Percentiles rank a stretch among this genome's conserved stretches.
Evolutionary conservation across 2,797 vertebrate genomes (phyloP).

Genomic region (Remorina albescens): DNA sequence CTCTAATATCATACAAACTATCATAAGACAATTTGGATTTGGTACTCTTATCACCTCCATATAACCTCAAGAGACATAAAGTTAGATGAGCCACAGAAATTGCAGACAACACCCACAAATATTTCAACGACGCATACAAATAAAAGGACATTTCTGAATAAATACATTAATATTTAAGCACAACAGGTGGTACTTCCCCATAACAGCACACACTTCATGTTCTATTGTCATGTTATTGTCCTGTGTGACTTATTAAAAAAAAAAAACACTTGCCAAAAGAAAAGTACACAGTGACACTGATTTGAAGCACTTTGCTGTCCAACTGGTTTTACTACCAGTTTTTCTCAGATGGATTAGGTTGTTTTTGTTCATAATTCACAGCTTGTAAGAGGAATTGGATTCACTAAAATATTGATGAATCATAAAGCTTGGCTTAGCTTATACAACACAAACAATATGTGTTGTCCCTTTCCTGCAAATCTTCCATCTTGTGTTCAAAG

Average conservation of each 20-base stretch:
- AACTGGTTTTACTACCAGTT: slow-evolving; percentile 1
- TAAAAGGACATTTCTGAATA: neutral
- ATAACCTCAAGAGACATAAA: neutral
- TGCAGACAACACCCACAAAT: no score
- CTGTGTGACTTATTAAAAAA: neutral
- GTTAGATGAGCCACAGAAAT: no score
- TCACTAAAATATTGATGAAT: slow-evolving; percentile 25
- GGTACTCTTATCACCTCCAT: neutral
- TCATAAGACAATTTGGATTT: no score
- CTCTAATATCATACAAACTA: no score
- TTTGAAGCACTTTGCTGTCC: neutral
- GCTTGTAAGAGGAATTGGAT: neutral
- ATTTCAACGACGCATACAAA: no score
- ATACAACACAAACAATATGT: slow-evolving; percentile 54
- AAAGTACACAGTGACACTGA: neutral
- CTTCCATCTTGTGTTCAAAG: slow-evolving; percentile 57
- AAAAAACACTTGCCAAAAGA: neutral
- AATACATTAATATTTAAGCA: neutral
- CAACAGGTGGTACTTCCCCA: neutral
- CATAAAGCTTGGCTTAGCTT: slow-evolving; percentile 21
- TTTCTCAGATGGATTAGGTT: neutral
- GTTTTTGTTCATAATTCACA: slow-evolving; percentile 17
- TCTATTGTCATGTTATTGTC: neutral
- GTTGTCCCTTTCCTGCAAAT: slow-evolving; percentile 45
- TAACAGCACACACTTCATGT: neutral